Evolutionary conservation across 2,797 vertebrate genomes (phyloP).

Genomic region (Eulemur albifrons): DNA sequence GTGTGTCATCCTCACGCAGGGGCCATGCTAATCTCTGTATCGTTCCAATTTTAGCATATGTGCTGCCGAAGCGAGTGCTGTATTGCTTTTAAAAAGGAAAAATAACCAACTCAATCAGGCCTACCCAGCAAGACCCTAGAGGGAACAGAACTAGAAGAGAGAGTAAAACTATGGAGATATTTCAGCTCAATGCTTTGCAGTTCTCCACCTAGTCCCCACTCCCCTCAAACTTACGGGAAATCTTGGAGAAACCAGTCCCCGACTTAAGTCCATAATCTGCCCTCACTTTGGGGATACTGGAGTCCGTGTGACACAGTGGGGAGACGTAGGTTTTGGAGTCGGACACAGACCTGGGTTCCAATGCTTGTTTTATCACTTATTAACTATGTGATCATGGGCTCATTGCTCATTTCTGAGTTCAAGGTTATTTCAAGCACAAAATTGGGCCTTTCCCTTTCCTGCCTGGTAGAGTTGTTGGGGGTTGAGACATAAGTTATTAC

Average conservation of each 20-base stretch:
- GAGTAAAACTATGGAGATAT: not conserved
- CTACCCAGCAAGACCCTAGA: not conserved
- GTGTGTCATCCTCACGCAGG: too few relatives aligned
- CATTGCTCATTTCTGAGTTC: not conserved
- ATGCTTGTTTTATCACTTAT: not conserved
- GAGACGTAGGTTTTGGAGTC: not conserved
- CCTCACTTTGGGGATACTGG: not conserved
- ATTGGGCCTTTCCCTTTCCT: not conserved
- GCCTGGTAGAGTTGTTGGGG: not conserved
- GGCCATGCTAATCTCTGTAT: too few relatives aligned
- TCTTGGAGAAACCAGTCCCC: not conserved
- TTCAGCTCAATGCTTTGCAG: not conserved
- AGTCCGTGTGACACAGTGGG: fast-evolving
- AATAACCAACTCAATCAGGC: not conserved
- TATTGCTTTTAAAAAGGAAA: not conserved
- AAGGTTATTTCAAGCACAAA: not conserved
- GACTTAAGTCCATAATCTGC: not conserved
- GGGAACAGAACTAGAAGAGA: not conserved
- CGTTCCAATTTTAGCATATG: too few relatives aligned
- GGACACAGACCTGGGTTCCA: not conserved
- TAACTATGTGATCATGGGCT: not conserved
- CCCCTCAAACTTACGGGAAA: not conserved
- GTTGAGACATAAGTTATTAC: not conserved
- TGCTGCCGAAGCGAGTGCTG: too few relatives aligned
- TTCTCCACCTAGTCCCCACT: not conserved